Conservation (phyloP, 2,113 vertebrate genomes). For the Progne subis region DNA sequence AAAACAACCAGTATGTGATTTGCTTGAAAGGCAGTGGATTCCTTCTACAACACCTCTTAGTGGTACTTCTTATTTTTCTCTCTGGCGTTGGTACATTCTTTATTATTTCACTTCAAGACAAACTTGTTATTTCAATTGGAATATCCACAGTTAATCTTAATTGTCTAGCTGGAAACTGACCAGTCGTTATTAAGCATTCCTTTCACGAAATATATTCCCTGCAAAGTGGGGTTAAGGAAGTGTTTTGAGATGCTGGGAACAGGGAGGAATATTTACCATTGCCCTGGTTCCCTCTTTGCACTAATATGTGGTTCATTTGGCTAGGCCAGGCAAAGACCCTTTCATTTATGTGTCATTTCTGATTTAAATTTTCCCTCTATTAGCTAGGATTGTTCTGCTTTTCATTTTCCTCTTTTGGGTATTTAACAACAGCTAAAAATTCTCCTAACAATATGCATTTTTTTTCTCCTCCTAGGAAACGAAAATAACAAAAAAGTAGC, state of each 20-base stretch:
- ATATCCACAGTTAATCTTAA: not conserved
- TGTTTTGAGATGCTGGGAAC: not conserved
- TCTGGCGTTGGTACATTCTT: not conserved
- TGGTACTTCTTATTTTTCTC: not conserved
- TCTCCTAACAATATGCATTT: not conserved
- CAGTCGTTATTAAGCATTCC: too few relatives aligned
- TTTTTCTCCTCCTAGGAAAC: conserved; percentile 78
- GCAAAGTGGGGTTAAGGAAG: not conserved
- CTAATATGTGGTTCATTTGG: not conserved
- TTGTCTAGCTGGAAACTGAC: not conserved
- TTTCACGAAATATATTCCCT: not conserved
- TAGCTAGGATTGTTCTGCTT: not conserved
- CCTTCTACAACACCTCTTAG: not conserved
- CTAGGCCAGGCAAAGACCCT: not conserved
- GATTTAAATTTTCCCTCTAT: not conserved
- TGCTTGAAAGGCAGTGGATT: not conserved
- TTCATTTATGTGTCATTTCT: not conserved
- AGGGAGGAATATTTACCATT: not conserved
- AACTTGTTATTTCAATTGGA: not conserved
- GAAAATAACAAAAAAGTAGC: conserved; percentile 91
- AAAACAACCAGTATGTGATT: not conserved
- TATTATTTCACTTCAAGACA: not conserved
- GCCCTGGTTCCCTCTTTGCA: not conserved
- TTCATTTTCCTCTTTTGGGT: not conserved
- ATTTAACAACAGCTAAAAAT: not conserved